These are phyloP conservation scores for Epinephelus malabaricus DNA, from an alignment of 2,797 vertebrate genomes.

Conservation along the genomic window DNA sequence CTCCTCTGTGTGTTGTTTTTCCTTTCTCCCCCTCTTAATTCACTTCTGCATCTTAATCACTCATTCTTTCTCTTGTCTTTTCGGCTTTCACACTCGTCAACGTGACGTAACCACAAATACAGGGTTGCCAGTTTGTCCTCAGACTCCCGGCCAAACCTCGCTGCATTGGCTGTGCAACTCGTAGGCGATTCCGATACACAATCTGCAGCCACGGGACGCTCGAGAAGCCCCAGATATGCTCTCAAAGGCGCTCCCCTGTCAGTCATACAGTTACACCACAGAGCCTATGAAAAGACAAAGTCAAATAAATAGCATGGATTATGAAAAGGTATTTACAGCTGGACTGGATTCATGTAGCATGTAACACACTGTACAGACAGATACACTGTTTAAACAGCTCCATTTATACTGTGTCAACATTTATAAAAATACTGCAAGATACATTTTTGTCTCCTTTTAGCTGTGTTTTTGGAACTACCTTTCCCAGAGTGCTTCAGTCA, in stretches of 20 bases:
- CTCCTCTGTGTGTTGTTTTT: slow-evolving; percentile 40
- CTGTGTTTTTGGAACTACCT: neutral
- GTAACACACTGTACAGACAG: slow-evolving; percentile 4
- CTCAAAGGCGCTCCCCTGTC: slow-evolving; percentile 43
- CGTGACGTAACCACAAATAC: slow-evolving; percentile 53
- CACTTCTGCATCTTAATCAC: slow-evolving; percentile 47
- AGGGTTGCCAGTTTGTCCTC: slow-evolving; percentile 45
- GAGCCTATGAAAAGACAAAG: slow-evolving; percentile 24
- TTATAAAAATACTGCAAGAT: neutral
- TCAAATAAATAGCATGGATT: slow-evolving; percentile 42
- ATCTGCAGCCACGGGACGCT: slow-evolving; percentile 37
- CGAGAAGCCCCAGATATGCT: slow-evolving; percentile 32
- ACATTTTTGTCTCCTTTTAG: neutral
- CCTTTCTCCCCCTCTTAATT: slow-evolving; percentile 39
- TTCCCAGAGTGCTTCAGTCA: neutral
- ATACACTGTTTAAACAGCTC: neutral
- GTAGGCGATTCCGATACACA: slow-evolving; percentile 51
- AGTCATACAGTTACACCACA: slow-evolving; percentile 36
- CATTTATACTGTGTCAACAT: neutral
- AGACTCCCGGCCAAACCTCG: slow-evolving; percentile 56
- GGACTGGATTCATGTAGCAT: slow-evolving; percentile 25
- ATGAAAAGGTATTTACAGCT: slow-evolving; percentile 42
- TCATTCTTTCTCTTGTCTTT: slow-evolving; percentile 62
- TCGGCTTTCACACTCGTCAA: slow-evolving; percentile 64
- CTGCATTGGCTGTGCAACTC: slow-evolving; percentile 24